Evolutionary conservation across 2,113 vertebrate genomes (phyloP).

Genomic region (Atlantisia rogersi): DNA sequence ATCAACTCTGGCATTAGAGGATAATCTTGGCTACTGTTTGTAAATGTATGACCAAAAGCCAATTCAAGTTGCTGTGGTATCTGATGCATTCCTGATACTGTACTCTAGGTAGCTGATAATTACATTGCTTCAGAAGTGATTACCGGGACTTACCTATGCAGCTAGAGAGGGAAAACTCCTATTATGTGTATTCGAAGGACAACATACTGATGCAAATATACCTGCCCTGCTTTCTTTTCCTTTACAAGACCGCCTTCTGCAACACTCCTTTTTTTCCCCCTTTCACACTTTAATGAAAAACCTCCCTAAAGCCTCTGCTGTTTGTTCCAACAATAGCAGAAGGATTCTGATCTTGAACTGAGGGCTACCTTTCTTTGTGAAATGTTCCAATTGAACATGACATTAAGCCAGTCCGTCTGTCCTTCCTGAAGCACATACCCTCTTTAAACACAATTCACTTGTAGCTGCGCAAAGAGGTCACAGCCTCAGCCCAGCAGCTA

Average conservation of each 20-base stretch:
- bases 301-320: background rate
- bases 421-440: background rate
- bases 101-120: background rate
- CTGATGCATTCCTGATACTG: background rate
- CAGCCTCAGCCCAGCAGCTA: background rate
- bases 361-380: background rate
- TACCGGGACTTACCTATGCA: background rate
- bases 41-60: background rate
- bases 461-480: background rate
- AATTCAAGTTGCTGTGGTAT: background rate
- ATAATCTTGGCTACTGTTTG: background rate
- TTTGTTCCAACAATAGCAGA: background rate
- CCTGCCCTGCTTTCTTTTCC: background rate
- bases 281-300: background rate
- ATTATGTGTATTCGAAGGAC: background rate
- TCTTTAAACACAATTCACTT: background rate
- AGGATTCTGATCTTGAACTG: background rate
- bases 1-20: background rate
- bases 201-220: background rate
- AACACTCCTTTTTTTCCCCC: background rate
- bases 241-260: background rate
- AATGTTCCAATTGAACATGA: background rate
- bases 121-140: background rate
- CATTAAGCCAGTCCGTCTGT: background rate
- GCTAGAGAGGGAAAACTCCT: background rate